Evolutionary conservation across 2,888 invertebrate species (phyloP), one percentile per base, ranked within the genome.

Genomic region (Meghimatium bilineatum): DNA sequence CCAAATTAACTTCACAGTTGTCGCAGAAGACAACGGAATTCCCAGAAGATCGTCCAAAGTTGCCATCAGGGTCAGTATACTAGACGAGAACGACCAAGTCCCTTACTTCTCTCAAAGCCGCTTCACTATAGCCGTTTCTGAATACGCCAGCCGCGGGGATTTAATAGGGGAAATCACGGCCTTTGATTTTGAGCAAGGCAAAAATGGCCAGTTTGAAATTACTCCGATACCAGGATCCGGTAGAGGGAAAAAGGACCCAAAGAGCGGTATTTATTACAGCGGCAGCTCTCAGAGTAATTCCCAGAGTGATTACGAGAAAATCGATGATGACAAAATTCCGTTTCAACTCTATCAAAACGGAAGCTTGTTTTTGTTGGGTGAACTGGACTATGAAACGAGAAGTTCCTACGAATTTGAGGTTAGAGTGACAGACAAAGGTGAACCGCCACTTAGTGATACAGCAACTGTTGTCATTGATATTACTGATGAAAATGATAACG

Each of bases 351-450:
- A 86, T 12, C 88, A 89, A 44, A 88, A 88, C 86, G 91, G 91
- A 63, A 86, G 86, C 10, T 85, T 91, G 38, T 72, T 86, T 36
- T 88, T 91, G 3, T 89, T 89, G 52, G 84, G 85, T 14, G 78
- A 82, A 26, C 81, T 92, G 60, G 90, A 92, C 86, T 86, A 90
- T 67, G 92, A 92, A 83, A 72, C 74, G 32, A 82, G 87, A 26
- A 85, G 77, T 34, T 85, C 86, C 20, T 90, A 90, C 84, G 86
- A 87, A 49, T 91, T 92, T 81, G 86, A 85, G 20, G 89, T 92
- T 17, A 82, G 89, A 8, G 92, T 91, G n/a, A 88, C 86, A 14
- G 92, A 92, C 86, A 88, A 89, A 66, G 92, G 92, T 0, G 84
- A 85, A 20, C 91, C 91, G 1, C 82, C 89, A 8, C 83, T 87